These are phyloP conservation scores for Cephus nigrinus DNA, from an alignment of 2,888 invertebrate species.

Conservation along the genomic window DNA sequence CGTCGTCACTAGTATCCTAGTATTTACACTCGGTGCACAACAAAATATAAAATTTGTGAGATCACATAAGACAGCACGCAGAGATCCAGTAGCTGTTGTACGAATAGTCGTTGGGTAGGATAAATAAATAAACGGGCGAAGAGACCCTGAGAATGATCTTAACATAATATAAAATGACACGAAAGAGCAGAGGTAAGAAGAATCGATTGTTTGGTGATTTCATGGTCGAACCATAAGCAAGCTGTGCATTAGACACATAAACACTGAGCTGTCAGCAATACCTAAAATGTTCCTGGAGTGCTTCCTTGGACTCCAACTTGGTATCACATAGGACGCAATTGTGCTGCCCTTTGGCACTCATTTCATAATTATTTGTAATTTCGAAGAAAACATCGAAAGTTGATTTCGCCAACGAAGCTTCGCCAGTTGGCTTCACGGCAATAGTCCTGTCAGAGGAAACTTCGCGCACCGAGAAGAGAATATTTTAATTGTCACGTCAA, in stretches of 20 bases:
- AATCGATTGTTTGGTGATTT: slow-evolving; percentile 5
- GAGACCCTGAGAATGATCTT: background rate
- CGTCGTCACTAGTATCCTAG: background rate
- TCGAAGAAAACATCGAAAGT: slow-evolving; percentile 31
- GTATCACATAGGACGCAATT: slow-evolving; percentile 72
- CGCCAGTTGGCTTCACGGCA: slow-evolving; percentile 3
- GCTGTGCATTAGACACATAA: background rate
- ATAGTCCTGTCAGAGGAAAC: background rate
- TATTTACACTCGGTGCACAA: background rate
- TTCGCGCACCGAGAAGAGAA: background rate
- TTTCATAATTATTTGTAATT: slow-evolving; percentile 32
- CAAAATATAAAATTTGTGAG: background rate
- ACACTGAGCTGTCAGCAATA: slow-evolving; percentile 46
- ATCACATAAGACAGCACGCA: background rate
- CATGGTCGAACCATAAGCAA: background rate
- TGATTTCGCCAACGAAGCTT: slow-evolving; percentile 10
- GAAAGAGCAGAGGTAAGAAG: background rate
- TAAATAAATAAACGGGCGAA: background rate
- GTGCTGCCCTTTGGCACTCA: slow-evolving; percentile 48
- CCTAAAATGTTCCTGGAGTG: slow-evolving; percentile 74
- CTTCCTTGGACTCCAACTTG: slow-evolving; percentile 70
- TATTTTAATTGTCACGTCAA: background rate
- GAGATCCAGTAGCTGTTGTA: background rate
- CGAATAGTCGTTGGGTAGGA: background rate
- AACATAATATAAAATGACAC: background rate